Percentiles rank a stretch among this genome's conserved stretches.
These are phyloP conservation scores for Ariopsis seemanni DNA, from an alignment of 2,113 vertebrate species.

Conservation along the genomic window DNA sequence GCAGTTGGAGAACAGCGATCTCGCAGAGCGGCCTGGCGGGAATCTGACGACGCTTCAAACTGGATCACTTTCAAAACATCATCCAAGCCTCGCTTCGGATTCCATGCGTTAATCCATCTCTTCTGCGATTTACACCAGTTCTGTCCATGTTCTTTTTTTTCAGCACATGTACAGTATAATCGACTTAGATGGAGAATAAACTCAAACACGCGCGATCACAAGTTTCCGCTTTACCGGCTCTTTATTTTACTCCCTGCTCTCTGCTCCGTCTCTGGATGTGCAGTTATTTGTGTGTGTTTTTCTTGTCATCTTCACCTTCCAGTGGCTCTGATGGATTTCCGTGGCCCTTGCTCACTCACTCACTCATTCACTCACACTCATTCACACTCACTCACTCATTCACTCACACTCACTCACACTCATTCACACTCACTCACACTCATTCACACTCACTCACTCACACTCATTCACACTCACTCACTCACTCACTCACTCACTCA, in stretches of 20 bases:
- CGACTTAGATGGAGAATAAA: constrained; percentile 22
- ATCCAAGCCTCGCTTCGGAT: not conserved
- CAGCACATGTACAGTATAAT: not conserved
- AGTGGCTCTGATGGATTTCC: constrained; percentile 23
- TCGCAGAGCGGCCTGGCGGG: constrained; percentile 19
- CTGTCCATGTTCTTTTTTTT: not conserved
- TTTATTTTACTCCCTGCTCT: not conserved
- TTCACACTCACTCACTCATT: too few species aligned
- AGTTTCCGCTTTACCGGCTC: not conserved
- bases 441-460: too few species aligned
- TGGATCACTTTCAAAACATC: not conserved
- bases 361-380: not conserved
- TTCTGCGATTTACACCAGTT: constrained; percentile 3
- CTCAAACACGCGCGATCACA: constrained; percentile 1
- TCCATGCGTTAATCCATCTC: not conserved
- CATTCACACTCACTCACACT: not conserved
- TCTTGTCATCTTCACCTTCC: constrained; percentile 6
- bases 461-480: too few species aligned
- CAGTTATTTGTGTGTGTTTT: not conserved
- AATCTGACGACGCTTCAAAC: not conserved
- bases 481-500: too few species aligned
- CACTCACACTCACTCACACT: not conserved
- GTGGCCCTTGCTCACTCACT: constrained; percentile 13
- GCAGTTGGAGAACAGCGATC: constrained; percentile 14
- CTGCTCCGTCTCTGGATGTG: not conserved